Base-by-base conservation (phyloP, 2,797 vertebrate genomes). In the Microctenopoma lineatum region DNA sequence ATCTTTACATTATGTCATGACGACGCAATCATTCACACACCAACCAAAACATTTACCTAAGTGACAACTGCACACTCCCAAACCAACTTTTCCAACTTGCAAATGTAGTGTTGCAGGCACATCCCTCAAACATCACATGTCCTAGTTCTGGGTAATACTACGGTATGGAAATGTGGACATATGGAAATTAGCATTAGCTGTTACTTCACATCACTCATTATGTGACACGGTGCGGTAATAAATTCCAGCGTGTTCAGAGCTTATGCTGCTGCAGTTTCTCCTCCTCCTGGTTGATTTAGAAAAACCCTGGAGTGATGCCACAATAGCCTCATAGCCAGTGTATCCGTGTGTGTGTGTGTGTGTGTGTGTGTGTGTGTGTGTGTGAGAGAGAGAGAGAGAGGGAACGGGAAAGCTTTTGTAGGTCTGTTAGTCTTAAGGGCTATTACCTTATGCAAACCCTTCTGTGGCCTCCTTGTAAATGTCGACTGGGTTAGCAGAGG, bases 391-490 rank as follows among this genome's bases (percentile, higher is more conserved):
- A 69, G 56, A 44, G 52, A 66, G 61, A 65, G 66, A 64, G 65
- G 34, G 47, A 47, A 26, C 45, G 52, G 54, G 70, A 58, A 42
- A 42, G 47, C 9, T 14, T 73, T 59, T 69, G 50, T 51, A 75
- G 57, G 68, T 75, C 77, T 66, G 61, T 77, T 26, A 42, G 48
- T 62, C 69, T 72, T 75, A 45, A 70, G 45, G 71, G 59, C 69
- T 59, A 2, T 80, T 74, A 76, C 76, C 73, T 76, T 78, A 64
- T 75, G 14, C 21, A 4, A 60, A 71, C 76, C 73, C 56, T 56
- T 46, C 80, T 65, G 81, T 34, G 73, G 77, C 80, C 80, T 81
- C 80, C 77, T 54, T 73, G 68, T 82, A 83, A 88, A 86, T 66
- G 73, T 81, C 77, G 73, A 6, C 68, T 77, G 11, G 27, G 56